A percentile compares a stretch with the other conserved stretches of the same genome.
Conservation (phyloP, 1,140 invertebrate genomes). For the Scylla paramamosain region DNA sequence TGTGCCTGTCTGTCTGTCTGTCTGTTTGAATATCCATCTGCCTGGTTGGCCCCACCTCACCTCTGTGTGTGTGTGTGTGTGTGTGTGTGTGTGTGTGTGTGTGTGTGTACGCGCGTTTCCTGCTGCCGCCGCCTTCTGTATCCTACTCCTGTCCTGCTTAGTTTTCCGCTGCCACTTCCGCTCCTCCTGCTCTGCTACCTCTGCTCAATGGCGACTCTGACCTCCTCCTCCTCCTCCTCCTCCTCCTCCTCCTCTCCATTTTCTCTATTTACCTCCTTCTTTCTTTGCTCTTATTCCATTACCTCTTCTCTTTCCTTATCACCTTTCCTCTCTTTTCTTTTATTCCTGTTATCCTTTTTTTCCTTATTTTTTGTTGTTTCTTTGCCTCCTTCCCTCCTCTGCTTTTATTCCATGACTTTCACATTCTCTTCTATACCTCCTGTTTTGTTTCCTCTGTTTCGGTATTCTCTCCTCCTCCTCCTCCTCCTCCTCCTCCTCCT, state of each 20-base stretch:
- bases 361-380: background rate
- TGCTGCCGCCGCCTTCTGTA: background rate
- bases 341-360: background rate
- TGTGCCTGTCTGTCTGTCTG: background rate
- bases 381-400: background rate
- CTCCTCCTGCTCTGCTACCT: conserved; percentile 14
- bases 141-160: no score
- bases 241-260: background rate
- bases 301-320: background rate
- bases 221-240: background rate
- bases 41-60: no score
- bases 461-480: background rate
- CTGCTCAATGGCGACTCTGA: background rate
- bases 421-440: background rate
- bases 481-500: no score
- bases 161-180: background rate
- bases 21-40: background rate
- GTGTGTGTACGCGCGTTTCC: background rate
- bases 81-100: background rate
- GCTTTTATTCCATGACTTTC: background rate
- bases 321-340: background rate
- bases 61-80: background rate
- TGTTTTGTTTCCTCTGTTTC: background rate
- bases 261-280: background rate
- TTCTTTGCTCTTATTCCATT: background rate